phyloP scores from a whole-genome alignment of 2,888 invertebrate species.

The Melieria picta region DNA sequence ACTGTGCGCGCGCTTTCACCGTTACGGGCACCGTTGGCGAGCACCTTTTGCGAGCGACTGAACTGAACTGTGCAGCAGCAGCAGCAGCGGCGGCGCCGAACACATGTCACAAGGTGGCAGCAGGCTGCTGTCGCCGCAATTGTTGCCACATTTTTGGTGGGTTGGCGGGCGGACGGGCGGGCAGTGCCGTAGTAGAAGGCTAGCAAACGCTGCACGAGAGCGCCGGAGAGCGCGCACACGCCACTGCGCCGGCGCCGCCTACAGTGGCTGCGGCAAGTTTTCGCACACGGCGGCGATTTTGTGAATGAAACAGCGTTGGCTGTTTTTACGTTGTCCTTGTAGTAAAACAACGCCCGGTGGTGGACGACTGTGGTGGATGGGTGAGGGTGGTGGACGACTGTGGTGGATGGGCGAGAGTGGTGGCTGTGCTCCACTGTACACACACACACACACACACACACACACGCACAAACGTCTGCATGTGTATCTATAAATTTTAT shows the following conservation, averaged over 20 bases:
- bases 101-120: neutral
- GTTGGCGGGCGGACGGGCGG: too few relatives aligned
- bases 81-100: neutral
- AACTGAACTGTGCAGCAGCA: conserved; percentile 16
- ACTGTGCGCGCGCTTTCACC: conserved; percentile 23
- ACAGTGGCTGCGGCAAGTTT: conserved; percentile 35
- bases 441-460: conserved; percentile 2
- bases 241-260: conserved; percentile 31
- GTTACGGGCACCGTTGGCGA: conserved; percentile 43
- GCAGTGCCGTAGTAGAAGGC: too few relatives aligned
- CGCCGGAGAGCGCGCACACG: conserved; percentile 6
- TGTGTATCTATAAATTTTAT: conserved; percentile 22
- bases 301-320: conserved; percentile 39
- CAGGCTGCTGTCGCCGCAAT: too few relatives aligned
- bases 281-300: conserved; percentile 18
- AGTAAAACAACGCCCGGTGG: neutral
- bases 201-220: neutral
- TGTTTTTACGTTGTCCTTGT: neutral
- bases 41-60: conserved; percentile 48
- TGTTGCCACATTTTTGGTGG: too few relatives aligned
- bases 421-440: neutral
- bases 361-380: neutral
- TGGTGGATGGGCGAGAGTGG: neutral
- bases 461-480: neutral
- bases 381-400: conserved; percentile 15